Conservation (phyloP, 2,113 vertebrate species). For the Nerophis ophidion region DNA sequence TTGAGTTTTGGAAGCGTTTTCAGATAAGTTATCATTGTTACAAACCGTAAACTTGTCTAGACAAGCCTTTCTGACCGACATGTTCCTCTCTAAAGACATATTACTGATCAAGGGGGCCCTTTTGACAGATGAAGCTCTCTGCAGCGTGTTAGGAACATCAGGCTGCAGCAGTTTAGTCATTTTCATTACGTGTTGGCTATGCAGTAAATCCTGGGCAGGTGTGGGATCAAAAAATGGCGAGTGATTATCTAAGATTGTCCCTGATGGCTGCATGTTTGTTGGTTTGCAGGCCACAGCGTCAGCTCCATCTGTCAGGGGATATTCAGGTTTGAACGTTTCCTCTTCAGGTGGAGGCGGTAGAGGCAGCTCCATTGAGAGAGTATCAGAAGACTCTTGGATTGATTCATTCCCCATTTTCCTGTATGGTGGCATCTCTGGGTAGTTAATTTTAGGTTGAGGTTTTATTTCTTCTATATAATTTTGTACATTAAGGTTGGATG, state of each 20-base stretch:
- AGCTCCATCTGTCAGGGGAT: conserved; percentile 3
- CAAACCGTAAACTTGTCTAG: conserved; percentile 45
- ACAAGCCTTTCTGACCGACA: conserved; percentile 53
- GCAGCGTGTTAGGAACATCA: conserved; percentile 17
- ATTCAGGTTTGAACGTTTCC: conserved; percentile 14
- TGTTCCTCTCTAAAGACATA: conserved; percentile 56
- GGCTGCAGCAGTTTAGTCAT: conserved; percentile 21
- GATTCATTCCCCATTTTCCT: conserved; percentile 28
- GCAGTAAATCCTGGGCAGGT: conserved; percentile 26
- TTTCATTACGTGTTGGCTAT: conserved; percentile 18
- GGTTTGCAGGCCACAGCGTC: conserved; percentile 31
- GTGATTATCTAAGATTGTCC: conserved; percentile 32
- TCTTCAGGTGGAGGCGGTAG: conserved; percentile 16
- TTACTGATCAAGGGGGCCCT: conserved; percentile 55
- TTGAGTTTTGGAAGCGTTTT: not conserved
- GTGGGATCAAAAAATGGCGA: conserved; percentile 29
- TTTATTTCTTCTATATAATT: conserved; percentile 11
- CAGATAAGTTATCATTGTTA: conserved; percentile 4
- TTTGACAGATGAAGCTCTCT: conserved; percentile 45
- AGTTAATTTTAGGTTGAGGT: not conserved
- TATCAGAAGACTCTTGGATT: conserved; percentile 16
- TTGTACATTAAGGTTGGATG: conserved; percentile 5
- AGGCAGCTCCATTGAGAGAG: conserved; percentile 28
- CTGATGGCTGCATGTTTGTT: conserved; percentile 38
- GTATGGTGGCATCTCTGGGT: conserved; percentile 7